These are phyloP conservation scores for Sinodicranocentrus sp. DNA, from an alignment of 2,888 invertebrate species.

Conservation along the genomic window DNA sequence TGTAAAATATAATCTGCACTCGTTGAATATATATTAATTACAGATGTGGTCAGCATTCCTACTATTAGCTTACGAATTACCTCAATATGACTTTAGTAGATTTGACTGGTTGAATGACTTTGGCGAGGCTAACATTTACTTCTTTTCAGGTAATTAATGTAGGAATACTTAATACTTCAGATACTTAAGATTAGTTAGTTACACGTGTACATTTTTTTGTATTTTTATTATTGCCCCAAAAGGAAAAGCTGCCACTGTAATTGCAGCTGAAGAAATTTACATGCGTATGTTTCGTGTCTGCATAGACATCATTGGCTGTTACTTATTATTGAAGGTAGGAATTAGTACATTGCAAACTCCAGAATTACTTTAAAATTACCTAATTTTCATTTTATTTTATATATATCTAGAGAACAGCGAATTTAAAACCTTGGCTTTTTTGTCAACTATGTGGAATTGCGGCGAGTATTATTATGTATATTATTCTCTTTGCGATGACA, in stretches of 20 bases:
- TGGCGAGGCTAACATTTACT: constrained; percentile 41
- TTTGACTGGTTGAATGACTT: constrained; percentile 57
- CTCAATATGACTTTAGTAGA: constrained; percentile 42
- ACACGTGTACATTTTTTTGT: no score
- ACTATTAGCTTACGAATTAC: constrained; percentile 30
- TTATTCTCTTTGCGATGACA: constrained; percentile 56
- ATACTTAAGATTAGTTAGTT: no score
- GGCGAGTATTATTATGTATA: constrained; percentile 53
- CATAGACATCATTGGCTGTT: constrained; percentile 38
- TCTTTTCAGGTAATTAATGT: constrained; percentile 50
- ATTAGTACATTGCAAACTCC: no score
- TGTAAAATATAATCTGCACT: no score
- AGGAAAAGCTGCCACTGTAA: constrained; percentile 49
- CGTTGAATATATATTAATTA: no score
- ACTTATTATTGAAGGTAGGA: constrained; percentile 32
- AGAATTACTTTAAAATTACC: no score
- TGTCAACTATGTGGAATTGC: constrained; percentile 45
- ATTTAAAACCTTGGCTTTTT: constrained; percentile 55
- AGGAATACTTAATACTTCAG: no score
- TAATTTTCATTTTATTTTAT: neutral
- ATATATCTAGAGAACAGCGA: constrained; percentile 19
- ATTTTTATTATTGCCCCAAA: no score
- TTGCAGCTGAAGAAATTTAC: constrained; percentile 51
- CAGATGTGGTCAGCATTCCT: constrained; percentile 49
- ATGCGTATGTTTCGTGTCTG: constrained; percentile 57